These are phyloP conservation scores for Yponomeuta sedellus DNA, from an alignment of 2,888 invertebrate genomes.

Conservation along the genomic window DNA sequence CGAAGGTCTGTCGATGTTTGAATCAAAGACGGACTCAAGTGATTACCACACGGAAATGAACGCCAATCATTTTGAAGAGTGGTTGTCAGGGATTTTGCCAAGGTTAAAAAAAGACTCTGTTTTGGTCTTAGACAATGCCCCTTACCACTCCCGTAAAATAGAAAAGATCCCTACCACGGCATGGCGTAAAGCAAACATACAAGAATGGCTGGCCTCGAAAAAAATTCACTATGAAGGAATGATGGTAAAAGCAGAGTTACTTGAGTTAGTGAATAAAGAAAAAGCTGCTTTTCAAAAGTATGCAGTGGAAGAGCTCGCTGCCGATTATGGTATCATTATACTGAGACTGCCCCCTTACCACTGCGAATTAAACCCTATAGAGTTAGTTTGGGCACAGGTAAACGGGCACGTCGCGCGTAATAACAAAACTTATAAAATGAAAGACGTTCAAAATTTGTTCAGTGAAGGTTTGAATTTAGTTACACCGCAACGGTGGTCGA, in stretches of 20 bases:
- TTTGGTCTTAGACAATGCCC: not conserved
- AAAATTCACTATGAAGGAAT: slow-evolving; percentile 9
- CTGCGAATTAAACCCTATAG: slow-evolving; percentile 13
- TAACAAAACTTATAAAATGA: slow-evolving; percentile 13
- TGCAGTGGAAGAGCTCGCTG: slow-evolving; percentile 12
- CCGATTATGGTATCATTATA: not conserved
- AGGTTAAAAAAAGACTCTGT: not conserved
- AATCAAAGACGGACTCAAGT: not conserved
- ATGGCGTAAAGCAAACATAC: slow-evolving; percentile 10
- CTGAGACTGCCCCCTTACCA: slow-evolving; percentile 3
- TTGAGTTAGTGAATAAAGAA: not conserved
- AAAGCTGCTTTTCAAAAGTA: not conserved
- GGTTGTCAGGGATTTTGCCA: not conserved
- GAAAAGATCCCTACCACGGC: not conserved
- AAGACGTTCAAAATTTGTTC: not conserved
- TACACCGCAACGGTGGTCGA: slow-evolving; percentile 8
- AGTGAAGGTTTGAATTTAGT: not conserved
- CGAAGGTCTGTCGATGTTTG: not conserved
- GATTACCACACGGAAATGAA: not conserved
- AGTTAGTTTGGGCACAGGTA: slow-evolving; percentile 15
- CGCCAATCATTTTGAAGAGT: not conserved
- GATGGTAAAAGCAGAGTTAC: slow-evolving; percentile 17
- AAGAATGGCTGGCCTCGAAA: slow-evolving; percentile 17
- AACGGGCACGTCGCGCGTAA: slow-evolving; percentile 13
- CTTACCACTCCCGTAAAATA: not conserved